These are phyloP conservation scores for Galerucella calmariensis DNA, from an alignment of 2,888 invertebrate genomes.

Conservation along the genomic window DNA sequence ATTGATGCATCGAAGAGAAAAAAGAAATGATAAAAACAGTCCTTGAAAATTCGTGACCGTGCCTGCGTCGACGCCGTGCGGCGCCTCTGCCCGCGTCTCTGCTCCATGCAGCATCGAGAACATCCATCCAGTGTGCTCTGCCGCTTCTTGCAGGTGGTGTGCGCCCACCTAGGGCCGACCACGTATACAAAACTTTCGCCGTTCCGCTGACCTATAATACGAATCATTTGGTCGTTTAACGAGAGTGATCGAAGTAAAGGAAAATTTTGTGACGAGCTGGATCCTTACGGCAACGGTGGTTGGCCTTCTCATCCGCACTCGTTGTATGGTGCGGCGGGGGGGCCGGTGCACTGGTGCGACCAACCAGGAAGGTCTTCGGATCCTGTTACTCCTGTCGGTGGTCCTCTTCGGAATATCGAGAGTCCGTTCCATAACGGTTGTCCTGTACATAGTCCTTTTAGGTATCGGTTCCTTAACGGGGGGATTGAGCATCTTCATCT, in stretches of 20 bases:
- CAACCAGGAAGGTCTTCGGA: constrained; percentile 65
- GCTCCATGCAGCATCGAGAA: constrained; percentile 44
- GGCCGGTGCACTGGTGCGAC: constrained; percentile 58
- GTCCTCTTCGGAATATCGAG: constrained; percentile 65
- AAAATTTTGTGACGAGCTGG: constrained; percentile 60
- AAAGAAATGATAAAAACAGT: constrained; percentile 31
- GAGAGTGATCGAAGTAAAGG: constrained; percentile 37
- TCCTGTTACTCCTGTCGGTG: constrained; percentile 67
- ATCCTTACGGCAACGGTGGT: constrained; percentile 67
- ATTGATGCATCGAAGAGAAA: constrained; percentile 25
- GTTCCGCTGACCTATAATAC: constrained; percentile 12
- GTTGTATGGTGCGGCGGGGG: constrained; percentile 56
- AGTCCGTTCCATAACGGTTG: constrained; percentile 68
- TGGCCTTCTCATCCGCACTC: constrained; percentile 60
- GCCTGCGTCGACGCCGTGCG: constrained; percentile 39
- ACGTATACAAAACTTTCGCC: constrained; percentile 9
- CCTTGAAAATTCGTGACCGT: constrained; percentile 30
- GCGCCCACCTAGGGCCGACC: constrained; percentile 30
- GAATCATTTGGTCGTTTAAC: constrained; percentile 35
- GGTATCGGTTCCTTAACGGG: constrained; percentile 71
- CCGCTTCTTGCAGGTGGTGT: constrained; percentile 36
- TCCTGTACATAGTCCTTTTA: constrained; percentile 81
- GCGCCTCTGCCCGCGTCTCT: constrained; percentile 49
- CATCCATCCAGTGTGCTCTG: constrained; percentile 39
- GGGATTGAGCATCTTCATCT: constrained; percentile 65